A percentile compares a stretch with the other conserved stretches of the same genome.
Evolutionary conservation across 2,888 invertebrate species (phyloP).

Genomic region (Rhingia campestris): DNA sequence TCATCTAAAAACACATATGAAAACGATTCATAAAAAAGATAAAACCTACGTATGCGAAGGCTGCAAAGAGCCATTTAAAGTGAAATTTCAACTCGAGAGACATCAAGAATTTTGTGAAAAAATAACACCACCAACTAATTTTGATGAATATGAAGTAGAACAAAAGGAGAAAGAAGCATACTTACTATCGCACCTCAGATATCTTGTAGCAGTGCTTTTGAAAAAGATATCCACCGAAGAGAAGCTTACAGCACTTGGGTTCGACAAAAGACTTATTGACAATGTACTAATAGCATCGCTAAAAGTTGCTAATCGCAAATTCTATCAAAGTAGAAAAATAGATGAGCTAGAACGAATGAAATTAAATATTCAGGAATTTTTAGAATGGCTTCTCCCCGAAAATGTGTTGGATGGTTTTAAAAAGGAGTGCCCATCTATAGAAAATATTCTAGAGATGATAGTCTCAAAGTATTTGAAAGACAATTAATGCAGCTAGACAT

Average conservation of each 20-base stretch:
- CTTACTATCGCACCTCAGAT: conserved; percentile 89
- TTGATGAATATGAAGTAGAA: conserved; percentile 52
- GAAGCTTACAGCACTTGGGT: conserved; percentile 89
- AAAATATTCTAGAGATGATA: conserved; percentile 88
- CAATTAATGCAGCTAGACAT: background rate
- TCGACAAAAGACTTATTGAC: conserved; percentile 89
- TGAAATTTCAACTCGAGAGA: conserved; percentile 88
- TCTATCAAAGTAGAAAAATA: conserved; percentile 85
- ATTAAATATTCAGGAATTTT: conserved; percentile 89
- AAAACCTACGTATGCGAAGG: conserved; percentile 90
- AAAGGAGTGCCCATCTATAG: conserved; percentile 89
- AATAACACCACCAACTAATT: conserved; percentile 66
- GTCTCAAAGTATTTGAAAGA: conserved; percentile 80
- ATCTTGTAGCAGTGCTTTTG: conserved; percentile 90
- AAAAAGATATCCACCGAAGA: conserved; percentile 93
- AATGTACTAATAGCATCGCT: conserved; percentile 91
- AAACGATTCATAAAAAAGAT: conserved; percentile 90
- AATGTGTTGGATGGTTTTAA: conserved; percentile 90
- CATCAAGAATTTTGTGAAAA: conserved; percentile 85
- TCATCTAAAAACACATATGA: conserved; percentile 94
- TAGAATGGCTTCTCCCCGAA: conserved; percentile 92
- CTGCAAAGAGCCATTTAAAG: conserved; percentile 89
- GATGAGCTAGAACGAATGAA: conserved; percentile 87
- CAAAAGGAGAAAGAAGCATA: conserved; percentile 78
- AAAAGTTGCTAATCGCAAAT: conserved; percentile 88